phyloP scores from a whole-genome alignment of 2,888 invertebrate genomes.

The Scaptomyza flava region DNA sequence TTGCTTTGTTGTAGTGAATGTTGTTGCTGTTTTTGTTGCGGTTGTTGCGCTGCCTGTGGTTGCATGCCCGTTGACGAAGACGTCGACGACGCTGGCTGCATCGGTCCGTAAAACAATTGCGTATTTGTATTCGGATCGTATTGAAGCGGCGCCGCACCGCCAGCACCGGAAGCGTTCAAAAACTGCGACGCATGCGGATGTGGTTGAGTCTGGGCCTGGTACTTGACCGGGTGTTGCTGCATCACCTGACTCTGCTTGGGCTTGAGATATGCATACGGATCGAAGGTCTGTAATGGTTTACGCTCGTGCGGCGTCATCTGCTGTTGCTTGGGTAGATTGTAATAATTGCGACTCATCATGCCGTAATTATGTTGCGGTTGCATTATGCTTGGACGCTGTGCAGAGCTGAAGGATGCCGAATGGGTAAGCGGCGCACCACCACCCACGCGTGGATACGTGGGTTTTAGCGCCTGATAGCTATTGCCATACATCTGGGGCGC shows the following conservation, averaged over 20 bases:
- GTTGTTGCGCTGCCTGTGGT: constrained; percentile 56
- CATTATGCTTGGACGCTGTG: constrained; percentile 72
- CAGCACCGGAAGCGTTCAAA: constrained; percentile 60
- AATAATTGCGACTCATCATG: constrained; percentile 75
- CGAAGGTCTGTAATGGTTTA: constrained; percentile 82
- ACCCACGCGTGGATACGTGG: constrained; percentile 45
- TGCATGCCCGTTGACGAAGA: constrained; percentile 51
- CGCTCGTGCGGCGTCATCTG: constrained; percentile 65
- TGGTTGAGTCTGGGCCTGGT: constrained; percentile 54
- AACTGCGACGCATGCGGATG: constrained; percentile 81
- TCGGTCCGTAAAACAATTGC: constrained; percentile 73
- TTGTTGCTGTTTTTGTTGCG: constrained; percentile 52
- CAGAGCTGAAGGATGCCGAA: constrained; percentile 81
- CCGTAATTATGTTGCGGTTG: constrained; percentile 60
- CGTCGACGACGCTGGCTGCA: constrained; percentile 22
- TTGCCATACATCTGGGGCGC: constrained; percentile 66
- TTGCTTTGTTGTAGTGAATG: constrained; percentile 77
- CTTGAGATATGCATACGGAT: constrained; percentile 82
- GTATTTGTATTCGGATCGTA: constrained; percentile 74
- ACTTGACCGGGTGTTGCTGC: constrained; percentile 53
- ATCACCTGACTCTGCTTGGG: constrained; percentile 68
- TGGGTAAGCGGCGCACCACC: constrained; percentile 71
- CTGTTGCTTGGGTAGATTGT: constrained; percentile 62
- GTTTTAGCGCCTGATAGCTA: constrained; percentile 58
- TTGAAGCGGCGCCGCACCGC: constrained; percentile 58